A percentile compares a stretch with the other conserved stretches of the same genome.
Evolutionary conservation across 2,113 vertebrate genomes (phyloP).

Genomic region (Ranitomeya variabilis): DNA sequence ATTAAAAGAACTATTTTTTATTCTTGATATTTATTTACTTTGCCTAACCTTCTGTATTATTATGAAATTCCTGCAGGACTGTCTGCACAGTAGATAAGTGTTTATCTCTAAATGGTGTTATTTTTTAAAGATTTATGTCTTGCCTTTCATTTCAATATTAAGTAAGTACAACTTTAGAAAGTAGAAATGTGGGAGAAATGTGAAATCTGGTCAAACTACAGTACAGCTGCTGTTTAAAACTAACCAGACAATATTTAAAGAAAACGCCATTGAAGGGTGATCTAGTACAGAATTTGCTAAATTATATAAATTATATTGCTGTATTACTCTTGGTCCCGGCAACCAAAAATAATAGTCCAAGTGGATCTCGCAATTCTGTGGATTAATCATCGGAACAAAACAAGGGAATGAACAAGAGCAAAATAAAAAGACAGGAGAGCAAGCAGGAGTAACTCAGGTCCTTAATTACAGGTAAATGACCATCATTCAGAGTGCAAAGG

Average conservation of each 20-base stretch:
- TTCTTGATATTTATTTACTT: background rate
- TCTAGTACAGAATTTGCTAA: background rate
- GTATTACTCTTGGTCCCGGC: background rate
- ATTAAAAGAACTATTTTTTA: no score
- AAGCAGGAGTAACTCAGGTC: no score
- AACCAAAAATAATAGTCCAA: no score
- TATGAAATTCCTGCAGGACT: background rate
- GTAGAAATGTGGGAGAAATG: background rate
- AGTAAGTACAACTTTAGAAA: background rate
- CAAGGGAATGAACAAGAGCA: no score
- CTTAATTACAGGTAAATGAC: no score
- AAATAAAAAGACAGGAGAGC: no score
- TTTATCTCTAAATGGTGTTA: background rate
- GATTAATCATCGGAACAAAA: no score
- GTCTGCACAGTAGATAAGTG: background rate
- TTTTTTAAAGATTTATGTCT: background rate
- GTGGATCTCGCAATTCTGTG: no score
- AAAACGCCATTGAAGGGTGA: background rate
- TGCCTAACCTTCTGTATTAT: background rate
- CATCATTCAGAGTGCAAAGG: no score
- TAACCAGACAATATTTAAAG: background rate
- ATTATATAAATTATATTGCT: background rate
- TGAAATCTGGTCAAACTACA: background rate
- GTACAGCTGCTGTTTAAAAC: background rate
- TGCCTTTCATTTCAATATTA: background rate